Conservation (phyloP, 1,140 invertebrate species). For the Probaryconus sp. region DNA sequence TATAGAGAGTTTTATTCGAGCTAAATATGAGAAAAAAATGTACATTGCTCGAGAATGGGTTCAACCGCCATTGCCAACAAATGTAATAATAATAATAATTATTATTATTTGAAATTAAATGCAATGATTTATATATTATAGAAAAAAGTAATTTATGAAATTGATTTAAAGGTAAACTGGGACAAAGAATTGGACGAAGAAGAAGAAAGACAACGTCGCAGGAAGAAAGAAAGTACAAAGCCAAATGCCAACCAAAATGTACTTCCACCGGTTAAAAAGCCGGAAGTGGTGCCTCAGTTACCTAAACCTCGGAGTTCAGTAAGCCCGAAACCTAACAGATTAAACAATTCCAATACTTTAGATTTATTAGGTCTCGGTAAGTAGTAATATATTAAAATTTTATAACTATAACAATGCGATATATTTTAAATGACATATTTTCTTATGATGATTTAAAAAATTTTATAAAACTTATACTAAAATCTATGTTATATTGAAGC, state of each 20-base stretch:
- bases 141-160: too few relatives aligned
- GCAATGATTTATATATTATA: slow-evolving; percentile 1
- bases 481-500: too few relatives aligned
- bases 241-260: slow-evolving; percentile 71
- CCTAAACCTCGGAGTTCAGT: slow-evolving; percentile 82
- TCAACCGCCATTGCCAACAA: slow-evolving; percentile 88
- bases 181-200: slow-evolving; percentile 94
- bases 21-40: slow-evolving; percentile 99
- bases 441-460: too few relatives aligned
- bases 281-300: slow-evolving; percentile 79
- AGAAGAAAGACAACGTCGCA: slow-evolving; percentile 87
- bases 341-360: slow-evolving; percentile 77
- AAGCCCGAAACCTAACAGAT: slow-evolving; percentile 84
- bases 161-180: slow-evolving; percentile 79
- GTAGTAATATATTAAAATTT: too few relatives aligned
- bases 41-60: slow-evolving; percentile 99
- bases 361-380: slow-evolving; percentile 83
- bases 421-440: too few relatives aligned
- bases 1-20: slow-evolving; percentile 95
- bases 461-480: too few relatives aligned
- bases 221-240: slow-evolving; percentile 82
- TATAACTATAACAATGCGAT: too few relatives aligned
- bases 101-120: slow-evolving; percentile 19
- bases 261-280: slow-evolving; percentile 74
- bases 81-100: slow-evolving; percentile 84